These are phyloP conservation scores for Camponotus vicinus DNA, from an alignment of 1,140 invertebrate genomes.

Conservation along the genomic window DNA sequence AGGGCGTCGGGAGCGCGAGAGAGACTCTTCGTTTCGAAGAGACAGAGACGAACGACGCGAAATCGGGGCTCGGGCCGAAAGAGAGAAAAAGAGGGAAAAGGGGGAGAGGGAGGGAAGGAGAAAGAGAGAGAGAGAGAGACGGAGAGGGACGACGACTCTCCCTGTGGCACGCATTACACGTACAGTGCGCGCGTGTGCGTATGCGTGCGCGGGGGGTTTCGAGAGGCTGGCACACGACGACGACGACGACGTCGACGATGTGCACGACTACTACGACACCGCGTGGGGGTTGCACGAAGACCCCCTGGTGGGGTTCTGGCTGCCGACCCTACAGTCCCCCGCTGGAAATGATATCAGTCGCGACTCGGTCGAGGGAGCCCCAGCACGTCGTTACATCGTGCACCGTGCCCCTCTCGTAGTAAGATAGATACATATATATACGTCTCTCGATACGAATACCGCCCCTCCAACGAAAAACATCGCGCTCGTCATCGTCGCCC, in stretches of 20 bases:
- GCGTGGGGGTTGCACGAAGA: conserved; percentile 77
- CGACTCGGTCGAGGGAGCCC: conserved; percentile 83
- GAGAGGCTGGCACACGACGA: conserved; percentile 66
- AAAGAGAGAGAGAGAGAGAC: conserved; percentile 49
- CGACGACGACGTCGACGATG: conserved; percentile 29
- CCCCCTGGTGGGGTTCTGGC: conserved; percentile 78
- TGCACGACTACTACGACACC: conserved; percentile 67
- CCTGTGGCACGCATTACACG: conserved; percentile 50
- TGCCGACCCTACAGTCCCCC: conserved; percentile 82
- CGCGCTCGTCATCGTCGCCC: conserved; percentile 5
- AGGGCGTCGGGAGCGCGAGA: conserved; percentile 24
- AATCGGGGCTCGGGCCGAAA: conserved; percentile 25
- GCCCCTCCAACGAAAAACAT: conserved; percentile 37
- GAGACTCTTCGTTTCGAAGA: conserved; percentile 38
- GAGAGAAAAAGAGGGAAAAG: conserved; percentile 25
- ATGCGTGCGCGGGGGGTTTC: conserved; percentile 72
- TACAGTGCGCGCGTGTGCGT: conserved; percentile 10
- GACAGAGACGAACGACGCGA: conserved; percentile 45
- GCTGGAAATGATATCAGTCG: conserved; percentile 84
- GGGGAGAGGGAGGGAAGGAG: conserved; percentile 44
- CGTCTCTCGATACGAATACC: conserved; percentile 31
- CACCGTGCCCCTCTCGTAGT: conserved; percentile 75
- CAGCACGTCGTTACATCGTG: conserved; percentile 60
- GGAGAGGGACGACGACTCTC: conserved; percentile 45
- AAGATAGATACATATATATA: background rate